Percentiles rank a stretch among this genome's conserved stretches.
These are phyloP conservation scores for Capitella teleta DNA, from an alignment of 1,140 invertebrate species.

Conservation along the genomic window DNA sequence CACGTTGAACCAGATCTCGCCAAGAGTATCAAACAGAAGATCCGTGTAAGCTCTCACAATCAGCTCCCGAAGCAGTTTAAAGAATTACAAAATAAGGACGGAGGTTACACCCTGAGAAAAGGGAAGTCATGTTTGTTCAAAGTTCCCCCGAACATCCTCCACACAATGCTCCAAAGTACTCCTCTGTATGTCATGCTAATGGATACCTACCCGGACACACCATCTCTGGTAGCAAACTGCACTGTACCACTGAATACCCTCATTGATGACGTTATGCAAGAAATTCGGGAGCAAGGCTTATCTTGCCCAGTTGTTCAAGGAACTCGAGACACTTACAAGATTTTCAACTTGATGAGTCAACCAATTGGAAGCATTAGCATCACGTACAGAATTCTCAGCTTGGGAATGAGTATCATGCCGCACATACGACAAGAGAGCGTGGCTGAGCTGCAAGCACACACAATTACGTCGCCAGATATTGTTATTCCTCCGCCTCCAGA, in stretches of 20 bases:
- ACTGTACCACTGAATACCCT: slow-evolving; percentile 28
- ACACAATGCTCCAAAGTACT: slow-evolving; percentile 26
- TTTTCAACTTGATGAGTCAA: slow-evolving; percentile 39
- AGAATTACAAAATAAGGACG: slow-evolving; percentile 35
- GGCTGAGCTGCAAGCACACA: background rate
- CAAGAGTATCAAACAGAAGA: slow-evolving; percentile 25
- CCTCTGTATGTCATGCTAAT: slow-evolving; percentile 39
- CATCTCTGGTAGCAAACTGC: slow-evolving; percentile 34
- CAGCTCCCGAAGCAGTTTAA: slow-evolving; percentile 30
- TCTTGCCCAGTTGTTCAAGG: slow-evolving; percentile 36
- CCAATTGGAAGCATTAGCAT: slow-evolving; percentile 35
- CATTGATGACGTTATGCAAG: slow-evolving; percentile 26
- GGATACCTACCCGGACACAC: slow-evolving; percentile 31
- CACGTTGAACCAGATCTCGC: slow-evolving; percentile 33
- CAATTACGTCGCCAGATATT: no score
- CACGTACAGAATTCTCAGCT: slow-evolving; percentile 29
- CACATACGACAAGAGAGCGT: slow-evolving; percentile 25
- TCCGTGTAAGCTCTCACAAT: slow-evolving; percentile 28
- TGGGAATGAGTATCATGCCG: slow-evolving; percentile 30
- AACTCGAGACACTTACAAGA: slow-evolving; percentile 30
- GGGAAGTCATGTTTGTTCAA: slow-evolving; percentile 39
- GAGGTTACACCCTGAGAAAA: slow-evolving; percentile 34
- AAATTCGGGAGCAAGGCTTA: slow-evolving; percentile 25
- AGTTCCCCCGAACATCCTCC: slow-evolving; percentile 23
- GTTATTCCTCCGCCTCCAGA: no score